phyloP scores from a whole-genome alignment of 2,797 vertebrate species.

The Botia almorhae region DNA sequence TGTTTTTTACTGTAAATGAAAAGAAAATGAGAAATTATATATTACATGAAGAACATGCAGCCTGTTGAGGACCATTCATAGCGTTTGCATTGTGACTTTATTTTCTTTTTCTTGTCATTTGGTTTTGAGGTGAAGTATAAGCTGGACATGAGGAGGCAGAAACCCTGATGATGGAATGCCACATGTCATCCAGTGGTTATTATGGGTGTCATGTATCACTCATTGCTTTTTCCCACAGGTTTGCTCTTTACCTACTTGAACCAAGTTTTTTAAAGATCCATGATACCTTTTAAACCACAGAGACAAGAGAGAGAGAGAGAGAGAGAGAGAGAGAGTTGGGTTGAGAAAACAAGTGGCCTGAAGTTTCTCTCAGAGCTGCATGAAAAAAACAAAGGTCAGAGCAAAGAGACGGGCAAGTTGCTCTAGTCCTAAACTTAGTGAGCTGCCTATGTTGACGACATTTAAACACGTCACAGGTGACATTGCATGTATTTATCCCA shows the following conservation, averaged over 20 bases:
- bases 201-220: slow-evolving; percentile 45
- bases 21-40: background rate
- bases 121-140: background rate
- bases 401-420: slow-evolving; percentile 20
- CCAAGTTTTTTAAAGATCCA: slow-evolving; percentile 1
- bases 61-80: background rate
- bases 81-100: background rate
- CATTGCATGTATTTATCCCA: background rate
- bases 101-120: background rate
- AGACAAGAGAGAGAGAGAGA: slow-evolving; percentile 38
- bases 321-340: slow-evolving; percentile 36
- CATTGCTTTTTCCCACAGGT: slow-evolving; percentile 43
- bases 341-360: background rate
- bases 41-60: background rate
- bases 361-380: too few relatives aligned
- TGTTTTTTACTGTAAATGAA: background rate
- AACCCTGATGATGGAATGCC: background rate
- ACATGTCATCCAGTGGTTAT: slow-evolving; percentile 23
- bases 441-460: background rate
- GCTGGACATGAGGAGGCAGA: background rate
- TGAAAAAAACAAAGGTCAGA: slow-evolving; percentile 50
- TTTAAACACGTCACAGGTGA: background rate
- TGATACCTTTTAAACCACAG: slow-evolving; percentile 23
- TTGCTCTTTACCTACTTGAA: slow-evolving; percentile 38
- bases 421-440: background rate